phyloP scores from a whole-genome alignment of 2,113 vertebrate species.

The Neotragus pygmaeus region DNA sequence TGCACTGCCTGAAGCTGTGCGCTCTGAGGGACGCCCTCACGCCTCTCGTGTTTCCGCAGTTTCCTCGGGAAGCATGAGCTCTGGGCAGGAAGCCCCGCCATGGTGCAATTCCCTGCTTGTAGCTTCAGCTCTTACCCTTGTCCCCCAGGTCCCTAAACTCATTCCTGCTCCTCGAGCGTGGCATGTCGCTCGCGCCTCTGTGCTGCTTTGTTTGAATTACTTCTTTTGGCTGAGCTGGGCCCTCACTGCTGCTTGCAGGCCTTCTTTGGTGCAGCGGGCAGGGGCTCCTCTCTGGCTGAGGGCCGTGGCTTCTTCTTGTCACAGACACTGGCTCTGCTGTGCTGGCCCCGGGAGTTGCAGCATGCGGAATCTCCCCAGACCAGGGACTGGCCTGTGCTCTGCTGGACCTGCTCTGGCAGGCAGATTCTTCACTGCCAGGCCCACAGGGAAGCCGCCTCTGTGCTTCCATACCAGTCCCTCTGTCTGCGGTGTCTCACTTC shows the following conservation, averaged over 20 bases:
- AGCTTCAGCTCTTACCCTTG: rapidly evolving
- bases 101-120: too few species aligned
- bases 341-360: rapidly evolving
- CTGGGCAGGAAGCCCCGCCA: not conserved
- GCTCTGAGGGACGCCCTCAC: not conserved
- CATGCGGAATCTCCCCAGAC: not conserved
- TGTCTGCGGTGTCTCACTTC: not conserved
- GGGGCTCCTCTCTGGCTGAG: not conserved
- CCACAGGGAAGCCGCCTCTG: not conserved
- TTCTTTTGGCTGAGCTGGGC: not conserved
- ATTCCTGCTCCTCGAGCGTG: rapidly evolving
- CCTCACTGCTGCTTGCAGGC: not conserved
- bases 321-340: not conserved
- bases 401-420: not conserved
- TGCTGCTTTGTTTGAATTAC: rapidly evolving
- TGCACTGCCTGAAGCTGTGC: not conserved
- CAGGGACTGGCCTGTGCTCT: not conserved
- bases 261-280: not conserved
- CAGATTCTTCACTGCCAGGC: not conserved
- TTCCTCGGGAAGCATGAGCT: not conserved
- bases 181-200: rapidly evolving
- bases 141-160: not conserved
- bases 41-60: not conserved
- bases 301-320: rapidly evolving
- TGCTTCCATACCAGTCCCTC: rapidly evolving